Evolutionary conservation across 1,140 invertebrate species (phyloP).

Genomic region (Calephelis virginiensis): DNA sequence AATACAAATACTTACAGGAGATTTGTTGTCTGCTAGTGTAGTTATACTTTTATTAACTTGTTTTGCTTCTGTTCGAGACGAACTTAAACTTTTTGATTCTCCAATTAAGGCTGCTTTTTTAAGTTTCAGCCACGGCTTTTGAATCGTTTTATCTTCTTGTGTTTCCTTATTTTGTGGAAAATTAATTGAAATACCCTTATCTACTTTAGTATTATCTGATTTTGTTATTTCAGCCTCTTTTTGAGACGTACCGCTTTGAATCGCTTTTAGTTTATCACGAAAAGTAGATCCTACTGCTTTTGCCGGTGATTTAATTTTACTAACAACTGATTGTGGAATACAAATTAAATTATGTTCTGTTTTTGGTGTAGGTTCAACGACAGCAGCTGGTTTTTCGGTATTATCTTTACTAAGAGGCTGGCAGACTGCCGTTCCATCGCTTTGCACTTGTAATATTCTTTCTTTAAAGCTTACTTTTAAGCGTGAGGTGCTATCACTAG

Average conservation of each 20-base stretch:
- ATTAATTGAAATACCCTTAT: conserved; percentile 33
- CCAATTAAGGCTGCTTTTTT: conserved; percentile 79
- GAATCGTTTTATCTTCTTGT: conserved; percentile 56
- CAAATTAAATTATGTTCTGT: conserved; percentile 70
- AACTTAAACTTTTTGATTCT: conserved; percentile 63
- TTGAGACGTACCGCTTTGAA: conserved; percentile 50
- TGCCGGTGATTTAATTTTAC: conserved; percentile 76
- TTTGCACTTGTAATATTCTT: conserved; percentile 75
- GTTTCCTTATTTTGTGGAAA: conserved; percentile 46
- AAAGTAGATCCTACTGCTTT: conserved; percentile 71
- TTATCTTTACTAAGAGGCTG: conserved; percentile 65
- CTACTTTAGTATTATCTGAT: conserved; percentile 47
- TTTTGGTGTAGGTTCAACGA: conserved; percentile 68
- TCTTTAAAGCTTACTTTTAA: conserved; percentile 78
- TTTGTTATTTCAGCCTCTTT: conserved; percentile 33
- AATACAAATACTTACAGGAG: conserved; percentile 52
- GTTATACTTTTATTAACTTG: conserved; percentile 36
- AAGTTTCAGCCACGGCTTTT: conserved; percentile 79
- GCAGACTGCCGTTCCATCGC: conserved; percentile 69
- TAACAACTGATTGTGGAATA: conserved; percentile 75
- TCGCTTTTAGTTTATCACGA: conserved; percentile 70
- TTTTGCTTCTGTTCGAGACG: conserved; percentile 56
- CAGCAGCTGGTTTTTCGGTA: conserved; percentile 64
- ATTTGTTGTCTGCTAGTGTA: conserved; percentile 36
- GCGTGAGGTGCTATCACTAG: conserved; percentile 65